Percentiles rank a stretch among this genome's conserved stretches.
Conservation (phyloP, 1,140 invertebrate genomes). For the Ips typographus region DNA sequence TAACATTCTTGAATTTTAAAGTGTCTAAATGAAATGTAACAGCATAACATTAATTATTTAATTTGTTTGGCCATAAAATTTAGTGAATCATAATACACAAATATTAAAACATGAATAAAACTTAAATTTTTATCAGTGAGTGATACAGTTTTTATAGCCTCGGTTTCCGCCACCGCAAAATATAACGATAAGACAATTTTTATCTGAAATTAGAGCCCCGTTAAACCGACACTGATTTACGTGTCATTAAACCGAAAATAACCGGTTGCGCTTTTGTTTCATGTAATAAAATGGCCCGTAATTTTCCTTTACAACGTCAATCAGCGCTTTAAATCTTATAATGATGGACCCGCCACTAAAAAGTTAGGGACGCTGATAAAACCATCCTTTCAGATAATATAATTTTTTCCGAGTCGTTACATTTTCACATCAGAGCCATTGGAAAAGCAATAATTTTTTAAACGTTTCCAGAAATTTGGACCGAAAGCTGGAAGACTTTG, state of each 20-base stretch:
- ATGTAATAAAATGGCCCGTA: conserved; percentile 3
- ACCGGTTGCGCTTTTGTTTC: conserved; percentile 11
- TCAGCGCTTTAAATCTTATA: conserved; percentile 10
- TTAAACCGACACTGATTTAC: conserved; percentile 13
- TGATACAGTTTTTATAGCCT: neutral
- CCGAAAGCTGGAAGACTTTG: too few relatives aligned
- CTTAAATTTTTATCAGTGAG: neutral
- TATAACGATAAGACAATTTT: conserved; percentile 10
- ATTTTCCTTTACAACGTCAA: conserved; percentile 10
- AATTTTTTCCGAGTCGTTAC: conserved; percentile 11
- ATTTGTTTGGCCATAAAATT: too few relatives aligned
- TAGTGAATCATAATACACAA: too few relatives aligned
- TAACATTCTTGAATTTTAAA: too few relatives aligned
- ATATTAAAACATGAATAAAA: neutral
- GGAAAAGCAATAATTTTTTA: conserved; percentile 6
- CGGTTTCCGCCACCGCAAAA: neutral
- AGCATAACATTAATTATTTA: too few relatives aligned
- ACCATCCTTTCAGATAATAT: neutral
- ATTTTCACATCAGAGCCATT: conserved; percentile 4
- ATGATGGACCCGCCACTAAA: conserved; percentile 5
- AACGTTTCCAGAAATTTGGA: conserved; percentile 2
- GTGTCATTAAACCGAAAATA: conserved; percentile 12
- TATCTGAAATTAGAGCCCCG: conserved; percentile 11
- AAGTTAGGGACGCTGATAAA: conserved; percentile 15
- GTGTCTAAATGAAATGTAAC: too few relatives aligned